Percentiles rank a stretch among this genome's conserved stretches.
Conservation (phyloP, 2,888 invertebrate species). For the Pheosia tremula region DNA sequence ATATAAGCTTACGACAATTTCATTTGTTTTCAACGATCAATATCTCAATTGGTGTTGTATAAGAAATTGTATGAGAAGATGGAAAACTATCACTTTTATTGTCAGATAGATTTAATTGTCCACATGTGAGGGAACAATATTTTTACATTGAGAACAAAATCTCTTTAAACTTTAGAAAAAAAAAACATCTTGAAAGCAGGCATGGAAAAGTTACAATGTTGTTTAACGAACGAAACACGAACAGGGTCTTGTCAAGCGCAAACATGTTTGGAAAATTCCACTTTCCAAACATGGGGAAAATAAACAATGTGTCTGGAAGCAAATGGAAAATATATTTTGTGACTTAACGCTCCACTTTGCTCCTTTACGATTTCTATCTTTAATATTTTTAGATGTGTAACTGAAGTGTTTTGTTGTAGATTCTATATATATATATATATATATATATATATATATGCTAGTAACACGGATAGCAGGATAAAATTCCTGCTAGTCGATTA, state of each 20-base stretch:
- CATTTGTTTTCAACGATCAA: constrained; percentile 12
- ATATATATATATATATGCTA: too few species aligned
- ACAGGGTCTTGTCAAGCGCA: constrained; percentile 29
- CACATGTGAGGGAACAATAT: too few species aligned
- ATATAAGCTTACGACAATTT: constrained; percentile 34
- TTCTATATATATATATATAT: too few species aligned
- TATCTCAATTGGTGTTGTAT: constrained; percentile 20
- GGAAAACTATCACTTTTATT: not conserved
- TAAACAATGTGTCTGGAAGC: constrained; percentile 27
- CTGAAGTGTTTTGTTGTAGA: too few species aligned
- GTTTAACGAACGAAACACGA: constrained; percentile 20
- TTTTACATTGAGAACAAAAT: too few species aligned
- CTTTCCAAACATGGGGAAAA: constrained; percentile 27
- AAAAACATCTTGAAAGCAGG: not conserved
- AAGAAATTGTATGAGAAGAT: constrained; percentile 9
- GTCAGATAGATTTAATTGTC: too few species aligned
- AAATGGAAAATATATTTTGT: constrained; percentile 32
- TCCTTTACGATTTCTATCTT: constrained; percentile 13
- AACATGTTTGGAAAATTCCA: constrained; percentile 37
- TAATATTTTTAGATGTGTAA: too few species aligned
- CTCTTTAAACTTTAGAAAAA: not conserved
- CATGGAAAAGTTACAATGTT: constrained; percentile 23
- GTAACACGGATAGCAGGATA: too few species aligned
- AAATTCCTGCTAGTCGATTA: too few species aligned
- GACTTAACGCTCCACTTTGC: constrained; percentile 27